Evolutionary conservation across 2,797 vertebrate species (phyloP).

Genomic region (Siniperca obscura): DNA sequence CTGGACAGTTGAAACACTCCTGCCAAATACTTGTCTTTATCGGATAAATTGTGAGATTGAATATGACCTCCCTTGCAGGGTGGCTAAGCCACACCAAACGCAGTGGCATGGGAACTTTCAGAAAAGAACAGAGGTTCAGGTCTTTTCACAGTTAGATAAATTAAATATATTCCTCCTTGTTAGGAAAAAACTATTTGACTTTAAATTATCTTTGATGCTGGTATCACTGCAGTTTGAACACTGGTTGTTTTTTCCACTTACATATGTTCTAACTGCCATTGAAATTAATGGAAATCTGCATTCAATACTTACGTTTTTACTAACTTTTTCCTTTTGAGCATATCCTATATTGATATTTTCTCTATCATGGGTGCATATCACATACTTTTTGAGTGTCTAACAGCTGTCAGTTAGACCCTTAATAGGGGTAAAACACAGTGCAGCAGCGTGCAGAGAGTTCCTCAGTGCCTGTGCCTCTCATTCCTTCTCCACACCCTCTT

Average conservation of each 20-base stretch:
- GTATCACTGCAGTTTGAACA: constrained; percentile 27
- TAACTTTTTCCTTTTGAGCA: constrained; percentile 16
- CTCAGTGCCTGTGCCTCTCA: constrained; percentile 56
- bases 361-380: constrained; percentile 27
- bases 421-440: constrained; percentile 60
- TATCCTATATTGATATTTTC: constrained; percentile 24
- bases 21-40: constrained; percentile 83
- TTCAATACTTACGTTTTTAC: constrained; percentile 4
- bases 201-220: constrained; percentile 24
- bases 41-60: constrained; percentile 84
- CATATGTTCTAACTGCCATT: not conserved
- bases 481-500: constrained; percentile 61
- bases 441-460: constrained; percentile 50
- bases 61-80: constrained; percentile 80
- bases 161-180: constrained; percentile 26
- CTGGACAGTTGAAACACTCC: constrained; percentile 80
- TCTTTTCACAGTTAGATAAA: constrained; percentile 50
- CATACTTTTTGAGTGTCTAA: constrained; percentile 27
- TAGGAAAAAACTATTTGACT: constrained; percentile 5
- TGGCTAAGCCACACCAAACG: constrained; percentile 76
- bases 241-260: not conserved
- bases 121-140: constrained; percentile 45
- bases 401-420: constrained; percentile 46
- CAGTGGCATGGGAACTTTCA: constrained; percentile 83
- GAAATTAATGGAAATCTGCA: not conserved